Conservation (phyloP, 2,888 invertebrate species). For the Hyposoter didymator region DNA sequence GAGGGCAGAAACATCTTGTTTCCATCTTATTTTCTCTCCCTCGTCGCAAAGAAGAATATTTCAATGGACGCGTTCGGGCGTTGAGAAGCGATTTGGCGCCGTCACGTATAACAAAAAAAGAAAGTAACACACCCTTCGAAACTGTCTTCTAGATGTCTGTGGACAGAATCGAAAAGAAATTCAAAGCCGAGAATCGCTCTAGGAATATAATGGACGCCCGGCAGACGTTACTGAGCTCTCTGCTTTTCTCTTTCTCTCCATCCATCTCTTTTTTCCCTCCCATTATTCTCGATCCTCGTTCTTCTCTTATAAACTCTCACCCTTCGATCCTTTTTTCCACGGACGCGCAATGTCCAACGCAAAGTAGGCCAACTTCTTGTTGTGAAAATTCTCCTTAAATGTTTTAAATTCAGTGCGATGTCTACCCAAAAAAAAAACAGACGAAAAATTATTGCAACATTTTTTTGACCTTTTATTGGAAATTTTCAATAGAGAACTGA, state of each 20-base stretch:
- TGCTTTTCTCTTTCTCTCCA: not conserved
- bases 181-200: conserved; percentile 60
- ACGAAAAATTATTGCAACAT: not conserved
- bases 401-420: not conserved
- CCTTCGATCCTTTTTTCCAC: not conserved
- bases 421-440: not conserved
- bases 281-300: conserved; percentile 53
- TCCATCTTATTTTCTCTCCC: conserved; percentile 22
- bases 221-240: conserved; percentile 7
- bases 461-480: not conserved
- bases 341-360: not conserved
- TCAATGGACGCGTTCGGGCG: conserved; percentile 59
- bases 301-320: conserved; percentile 22
- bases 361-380: not conserved
- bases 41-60: conserved; percentile 37
- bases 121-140: not conserved
- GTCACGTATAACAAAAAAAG: conserved; percentile 15
- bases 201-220: conserved; percentile 57
- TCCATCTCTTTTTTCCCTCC: conserved; percentile 22
- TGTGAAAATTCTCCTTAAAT: not conserved
- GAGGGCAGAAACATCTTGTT: conserved; percentile 22
- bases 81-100: conserved; percentile 61
- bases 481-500: too few relatives aligned
- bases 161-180: conserved; percentile 47
- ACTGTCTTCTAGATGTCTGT: conserved; percentile 4